Percentiles rank a stretch among this genome's conserved stretches.
Evolutionary conservation across 1,140 invertebrate species (phyloP).

Genomic region (Neotoxoptera formosana): DNA sequence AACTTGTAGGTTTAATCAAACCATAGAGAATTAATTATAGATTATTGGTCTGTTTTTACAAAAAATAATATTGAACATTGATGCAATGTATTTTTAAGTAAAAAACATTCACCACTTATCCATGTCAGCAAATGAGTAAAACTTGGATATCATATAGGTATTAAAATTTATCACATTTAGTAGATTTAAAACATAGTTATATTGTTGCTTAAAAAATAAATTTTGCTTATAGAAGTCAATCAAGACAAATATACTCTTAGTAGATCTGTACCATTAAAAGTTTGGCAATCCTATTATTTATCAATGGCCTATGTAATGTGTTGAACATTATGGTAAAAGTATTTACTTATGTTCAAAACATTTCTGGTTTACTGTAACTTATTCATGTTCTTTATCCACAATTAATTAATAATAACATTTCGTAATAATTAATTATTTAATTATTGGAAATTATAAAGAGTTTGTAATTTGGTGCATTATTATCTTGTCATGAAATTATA

Average conservation of each 20-base stretch:
- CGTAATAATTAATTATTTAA: not conserved
- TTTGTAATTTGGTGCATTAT: not conserved
- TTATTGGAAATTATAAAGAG: not conserved
- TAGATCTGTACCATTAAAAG: not conserved
- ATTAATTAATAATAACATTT: not conserved
- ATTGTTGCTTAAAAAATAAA: not conserved
- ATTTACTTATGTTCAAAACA: not conserved
- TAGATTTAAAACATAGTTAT: not conserved
- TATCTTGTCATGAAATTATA: conserved; percentile 19
- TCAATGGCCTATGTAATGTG: not conserved
- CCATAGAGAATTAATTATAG: not conserved
- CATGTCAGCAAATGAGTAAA: not conserved
- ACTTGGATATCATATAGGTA: not conserved
- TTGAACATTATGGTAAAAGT: not conserved
- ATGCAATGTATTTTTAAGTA: not conserved
- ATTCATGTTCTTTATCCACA: not conserved
- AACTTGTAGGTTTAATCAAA: not conserved
- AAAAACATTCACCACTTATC: not conserved
- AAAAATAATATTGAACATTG: not conserved
- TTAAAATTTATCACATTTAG: no score
- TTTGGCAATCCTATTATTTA: not conserved
- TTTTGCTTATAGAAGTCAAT: not conserved
- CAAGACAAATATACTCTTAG: not conserved
- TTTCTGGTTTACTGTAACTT: not conserved
- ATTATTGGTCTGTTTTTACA: not conserved